Evolutionary conservation across 2,888 invertebrate genomes (phyloP), one percentile per base, ranked within the genome.

Genomic region (Hirtodrosophila histrioides): DNA sequence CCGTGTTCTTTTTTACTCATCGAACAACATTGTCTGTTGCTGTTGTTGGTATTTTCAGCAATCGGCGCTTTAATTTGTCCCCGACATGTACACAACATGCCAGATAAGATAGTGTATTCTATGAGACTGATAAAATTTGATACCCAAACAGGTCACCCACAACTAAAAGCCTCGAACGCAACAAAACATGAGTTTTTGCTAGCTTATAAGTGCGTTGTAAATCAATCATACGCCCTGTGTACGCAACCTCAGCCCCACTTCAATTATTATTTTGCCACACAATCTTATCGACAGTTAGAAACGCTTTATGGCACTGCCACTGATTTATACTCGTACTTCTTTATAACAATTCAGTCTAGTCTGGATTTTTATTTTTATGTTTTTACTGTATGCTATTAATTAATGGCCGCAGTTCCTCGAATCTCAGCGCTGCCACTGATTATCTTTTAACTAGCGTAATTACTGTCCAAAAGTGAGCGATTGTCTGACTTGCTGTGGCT

Each of bases 1-100:
- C 44, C 27, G 39, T 36, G 27, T 12, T 41, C 41, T 23, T 51
- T 29, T 43, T 41, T 53, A 17, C 17, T 17, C 51, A 48, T 60
- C 55, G 62, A 58, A 56, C 12, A 41, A 53, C 43, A 17, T 55
- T 44, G 24, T 12, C 40, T 55, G 24, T 29, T 24, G 17, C 10
- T 27, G 31, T n/a, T 44, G 4, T 36, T 48, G 40, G 41, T 39
- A 39, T 60, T 76, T 61, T 69, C 23, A 69, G 56, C 53, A 60
- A 75, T 83, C 68, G 66, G 50, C 31, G 77, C 68, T 80, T 86
- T 71, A 86, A 82, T 83, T 83, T 83, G 86, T 68, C 23, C 60
- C 67, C 70, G 67, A 80, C 82, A 78, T 80, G 80, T 71, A 39
- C 45, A 46, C 53, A 31, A 58, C 41, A 58, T 66, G 46, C 55